These are phyloP conservation scores for Takifugu flavidus DNA, from an alignment of 2,113 vertebrate species.

Conservation along the genomic window DNA sequence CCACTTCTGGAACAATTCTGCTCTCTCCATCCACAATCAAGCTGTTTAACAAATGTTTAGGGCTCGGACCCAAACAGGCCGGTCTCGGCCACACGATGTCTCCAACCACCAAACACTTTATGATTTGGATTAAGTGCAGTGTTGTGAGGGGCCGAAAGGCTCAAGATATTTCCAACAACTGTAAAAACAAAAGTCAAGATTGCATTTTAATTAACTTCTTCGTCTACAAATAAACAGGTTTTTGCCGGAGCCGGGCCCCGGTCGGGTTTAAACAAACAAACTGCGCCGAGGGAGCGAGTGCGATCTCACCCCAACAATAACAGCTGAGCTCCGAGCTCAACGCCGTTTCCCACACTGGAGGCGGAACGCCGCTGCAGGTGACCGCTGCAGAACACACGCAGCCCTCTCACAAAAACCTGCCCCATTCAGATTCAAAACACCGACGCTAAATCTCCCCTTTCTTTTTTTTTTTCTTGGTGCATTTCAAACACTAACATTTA, in stretches of 20 bases:
- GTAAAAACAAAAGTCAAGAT: conserved; percentile 71
- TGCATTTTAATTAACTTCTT: conserved; percentile 77
- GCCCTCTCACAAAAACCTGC: background rate
- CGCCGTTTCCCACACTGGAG: conserved; percentile 76
- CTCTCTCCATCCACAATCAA: conserved; percentile 37
- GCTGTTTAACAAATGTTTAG: conserved; percentile 58
- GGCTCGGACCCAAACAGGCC: conserved; percentile 62
- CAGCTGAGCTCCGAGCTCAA: conserved; percentile 73
- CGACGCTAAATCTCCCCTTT: background rate
- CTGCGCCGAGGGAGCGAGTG: conserved; percentile 64
- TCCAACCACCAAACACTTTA: conserved; percentile 24
- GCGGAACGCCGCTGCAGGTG: conserved; percentile 65
- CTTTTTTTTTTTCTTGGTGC: too few species aligned
- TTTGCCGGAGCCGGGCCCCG: conserved; percentile 69
- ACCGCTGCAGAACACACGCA: conserved; percentile 31
- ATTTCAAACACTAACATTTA: too few species aligned
- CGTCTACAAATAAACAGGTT: conserved; percentile 78
- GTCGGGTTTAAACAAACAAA: conserved; percentile 83
- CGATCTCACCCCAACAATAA: conserved; percentile 78
- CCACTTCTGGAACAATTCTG: background rate
- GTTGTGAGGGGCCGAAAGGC: conserved; percentile 2
- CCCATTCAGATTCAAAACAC: background rate
- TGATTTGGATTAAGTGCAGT: conserved; percentile 2
- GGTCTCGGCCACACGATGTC: conserved; percentile 65
- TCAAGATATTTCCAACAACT: conserved; percentile 63